phyloP scores from a whole-genome alignment of 1,140 invertebrate genomes.

The Berghia stephanieae region DNA sequence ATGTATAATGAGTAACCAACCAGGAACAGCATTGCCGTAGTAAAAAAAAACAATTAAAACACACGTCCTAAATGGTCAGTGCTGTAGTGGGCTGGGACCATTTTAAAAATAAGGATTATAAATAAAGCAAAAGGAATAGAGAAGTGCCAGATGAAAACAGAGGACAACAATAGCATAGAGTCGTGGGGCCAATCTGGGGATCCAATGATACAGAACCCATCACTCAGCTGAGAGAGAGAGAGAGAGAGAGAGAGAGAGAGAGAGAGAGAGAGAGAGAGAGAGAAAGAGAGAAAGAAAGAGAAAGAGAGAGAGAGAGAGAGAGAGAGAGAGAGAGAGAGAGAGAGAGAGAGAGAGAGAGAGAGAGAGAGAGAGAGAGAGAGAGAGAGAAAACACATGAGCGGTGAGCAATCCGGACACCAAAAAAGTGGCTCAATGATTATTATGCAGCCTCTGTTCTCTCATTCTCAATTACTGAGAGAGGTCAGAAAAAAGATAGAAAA shows the following conservation, averaged over 20 bases:
- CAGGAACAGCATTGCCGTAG: too few species aligned
- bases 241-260: conserved; percentile 8
- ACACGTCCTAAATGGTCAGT: not conserved
- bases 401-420: not conserved
- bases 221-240: not conserved
- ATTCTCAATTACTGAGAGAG: too few species aligned
- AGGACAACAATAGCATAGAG: too few species aligned
- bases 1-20: too few species aligned
- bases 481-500: too few species aligned
- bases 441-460: too few species aligned
- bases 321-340: not conserved
- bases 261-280: conserved; percentile 23
- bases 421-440: too few species aligned
- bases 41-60: conserved; percentile 4
- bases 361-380: conserved; percentile 13
- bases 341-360: not conserved
- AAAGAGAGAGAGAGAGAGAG: conserved; percentile 18
- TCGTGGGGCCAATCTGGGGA: too few species aligned
- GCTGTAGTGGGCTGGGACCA: not conserved
- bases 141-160: not conserved
- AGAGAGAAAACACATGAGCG: too few species aligned
- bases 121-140: not conserved
- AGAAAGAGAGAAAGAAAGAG: conserved; percentile 24
- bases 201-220: too few species aligned
- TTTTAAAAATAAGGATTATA: not conserved